phyloP scores from a whole-genome alignment of 2,888 invertebrate species.

The Diarsia dahlii region DNA sequence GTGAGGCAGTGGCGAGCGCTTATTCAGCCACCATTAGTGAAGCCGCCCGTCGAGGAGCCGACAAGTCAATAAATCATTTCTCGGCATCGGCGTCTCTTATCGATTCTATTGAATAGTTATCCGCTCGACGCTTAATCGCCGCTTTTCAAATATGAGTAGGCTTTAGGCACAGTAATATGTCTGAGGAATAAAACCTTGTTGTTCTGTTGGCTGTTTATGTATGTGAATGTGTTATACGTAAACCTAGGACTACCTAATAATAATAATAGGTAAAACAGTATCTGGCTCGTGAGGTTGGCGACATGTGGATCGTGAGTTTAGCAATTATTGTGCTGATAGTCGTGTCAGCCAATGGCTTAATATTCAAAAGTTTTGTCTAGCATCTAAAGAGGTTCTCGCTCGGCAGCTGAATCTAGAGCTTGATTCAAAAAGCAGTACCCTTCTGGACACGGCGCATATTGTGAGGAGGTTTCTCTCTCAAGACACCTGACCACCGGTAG shows the following conservation, averaged over 20 bases:
- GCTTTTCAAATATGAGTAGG: slow-evolving; percentile 79
- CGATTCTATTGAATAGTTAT: slow-evolving; percentile 86
- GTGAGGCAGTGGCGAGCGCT: slow-evolving; percentile 70
- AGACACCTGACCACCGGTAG: too few species aligned
- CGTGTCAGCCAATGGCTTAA: too few species aligned
- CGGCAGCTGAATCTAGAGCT: too few species aligned
- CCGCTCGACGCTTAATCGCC: slow-evolving; percentile 76
- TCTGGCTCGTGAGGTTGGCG: too few species aligned
- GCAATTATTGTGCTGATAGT: too few species aligned
- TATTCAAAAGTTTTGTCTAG: too few species aligned
- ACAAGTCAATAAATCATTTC: slow-evolving; percentile 88
- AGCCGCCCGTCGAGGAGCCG: slow-evolving; percentile 72
- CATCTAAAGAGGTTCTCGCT: too few species aligned
- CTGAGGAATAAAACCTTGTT: slow-evolving; percentile 69
- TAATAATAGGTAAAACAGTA: too few species aligned
- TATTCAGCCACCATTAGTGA: slow-evolving; percentile 76
- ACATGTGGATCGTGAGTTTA: too few species aligned
- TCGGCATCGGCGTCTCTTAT: slow-evolving; percentile 83
- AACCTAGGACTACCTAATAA: background rate
- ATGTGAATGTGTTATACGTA: slow-evolving; percentile 1
- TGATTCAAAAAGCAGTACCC: too few species aligned
- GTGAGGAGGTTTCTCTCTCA: too few species aligned
- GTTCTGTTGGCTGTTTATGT: slow-evolving; percentile 27
- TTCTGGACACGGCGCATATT: too few species aligned
- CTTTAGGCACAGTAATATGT: slow-evolving; percentile 73